Evolutionary conservation across 2,888 invertebrate genomes (phyloP).

Genomic region (Ecliptopera silaceata): DNA sequence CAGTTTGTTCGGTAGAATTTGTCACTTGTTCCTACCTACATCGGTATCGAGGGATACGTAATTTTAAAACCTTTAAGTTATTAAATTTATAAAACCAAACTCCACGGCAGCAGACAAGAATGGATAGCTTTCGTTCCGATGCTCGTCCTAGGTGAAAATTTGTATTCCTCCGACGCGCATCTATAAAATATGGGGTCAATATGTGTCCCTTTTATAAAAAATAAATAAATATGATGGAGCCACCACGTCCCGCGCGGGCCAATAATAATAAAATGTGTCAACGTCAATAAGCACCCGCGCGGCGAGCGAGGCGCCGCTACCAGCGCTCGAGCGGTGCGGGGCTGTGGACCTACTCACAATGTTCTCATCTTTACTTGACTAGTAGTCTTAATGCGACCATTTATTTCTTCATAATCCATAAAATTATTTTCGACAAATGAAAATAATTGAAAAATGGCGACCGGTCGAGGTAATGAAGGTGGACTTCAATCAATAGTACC

Average conservation of each 20-base stretch:
- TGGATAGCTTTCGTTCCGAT: constrained; percentile 17
- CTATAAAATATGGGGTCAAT: constrained; percentile 38
- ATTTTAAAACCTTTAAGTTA: not conserved
- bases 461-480: no score
- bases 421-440: no score
- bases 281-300: constrained; percentile 30
- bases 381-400: no score
- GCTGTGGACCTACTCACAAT: no score
- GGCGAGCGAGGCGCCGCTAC: not conserved
- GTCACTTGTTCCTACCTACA: no score
- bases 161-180: constrained; percentile 33
- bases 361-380: no score
- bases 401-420: no score
- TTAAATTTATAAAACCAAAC: not conserved
- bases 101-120: constrained; percentile 7
- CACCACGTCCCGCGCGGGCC: constrained; percentile 29
- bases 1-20: not conserved
- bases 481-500: no score
- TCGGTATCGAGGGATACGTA: no score
- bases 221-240: constrained; percentile 37
- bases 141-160: constrained; percentile 27
- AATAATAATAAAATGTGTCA: constrained; percentile 38
- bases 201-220: constrained; percentile 37
- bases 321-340: not conserved
- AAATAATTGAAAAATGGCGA: no score